Percentiles rank a stretch among this genome's conserved stretches.
phyloP scores from a whole-genome alignment of 1,140 invertebrate genomes.

The Conus betulinus region DNA sequence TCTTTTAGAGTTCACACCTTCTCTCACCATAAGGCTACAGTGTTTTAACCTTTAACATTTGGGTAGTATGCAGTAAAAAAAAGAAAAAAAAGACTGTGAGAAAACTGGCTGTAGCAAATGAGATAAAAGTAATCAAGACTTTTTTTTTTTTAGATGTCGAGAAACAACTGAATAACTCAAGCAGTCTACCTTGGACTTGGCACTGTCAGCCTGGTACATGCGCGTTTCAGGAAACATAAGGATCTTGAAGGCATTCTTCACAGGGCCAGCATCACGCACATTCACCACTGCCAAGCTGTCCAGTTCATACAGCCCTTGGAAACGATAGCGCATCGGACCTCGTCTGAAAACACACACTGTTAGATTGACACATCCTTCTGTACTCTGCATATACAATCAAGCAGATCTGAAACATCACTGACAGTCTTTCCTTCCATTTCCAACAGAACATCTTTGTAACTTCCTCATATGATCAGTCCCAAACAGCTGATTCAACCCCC shows the following conservation, averaged over 20 bases:
- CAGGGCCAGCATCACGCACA: conserved; percentile 90
- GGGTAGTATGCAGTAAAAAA: neutral
- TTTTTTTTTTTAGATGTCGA: too few species aligned
- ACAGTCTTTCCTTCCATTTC: too few species aligned
- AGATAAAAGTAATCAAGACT: neutral
- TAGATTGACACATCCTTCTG: too few species aligned
- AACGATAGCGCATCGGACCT: conserved; percentile 90
- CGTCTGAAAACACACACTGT: conserved; percentile 75
- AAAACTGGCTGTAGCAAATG: neutral
- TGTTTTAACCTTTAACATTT: too few species aligned
- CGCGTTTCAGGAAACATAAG: conserved; percentile 95
- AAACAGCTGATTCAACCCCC: too few species aligned
- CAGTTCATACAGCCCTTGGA: conserved; percentile 92
- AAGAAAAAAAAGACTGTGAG: neutral
- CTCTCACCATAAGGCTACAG: too few species aligned
- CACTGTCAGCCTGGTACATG: conserved; percentile 92
- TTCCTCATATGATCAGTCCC: too few species aligned
- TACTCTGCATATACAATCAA: too few species aligned
- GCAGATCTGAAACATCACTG: too few species aligned
- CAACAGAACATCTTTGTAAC: too few species aligned
- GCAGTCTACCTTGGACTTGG: conserved; percentile 83
- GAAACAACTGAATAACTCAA: too few species aligned
- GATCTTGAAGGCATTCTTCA: conserved; percentile 95
- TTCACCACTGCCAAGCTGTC: conserved; percentile 96
- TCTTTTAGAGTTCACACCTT: too few species aligned